phyloP scores from a whole-genome alignment of 2,113 vertebrate species.

The Sander vitreus region DNA sequence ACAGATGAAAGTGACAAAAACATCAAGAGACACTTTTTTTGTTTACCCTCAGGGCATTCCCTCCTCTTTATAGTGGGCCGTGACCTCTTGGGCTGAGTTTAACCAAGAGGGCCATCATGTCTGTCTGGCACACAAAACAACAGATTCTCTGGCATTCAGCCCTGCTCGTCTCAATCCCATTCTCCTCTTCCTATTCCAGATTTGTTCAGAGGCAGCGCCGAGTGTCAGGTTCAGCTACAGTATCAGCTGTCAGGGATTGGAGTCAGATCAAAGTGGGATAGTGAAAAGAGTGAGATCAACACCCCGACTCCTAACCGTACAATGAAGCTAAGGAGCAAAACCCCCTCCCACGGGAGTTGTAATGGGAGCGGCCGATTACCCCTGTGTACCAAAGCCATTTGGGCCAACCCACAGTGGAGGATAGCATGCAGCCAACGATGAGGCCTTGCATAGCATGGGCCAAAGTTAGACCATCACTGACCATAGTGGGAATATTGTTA shows the following conservation, averaged over 20 bases:
- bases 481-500: neutral
- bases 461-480: neutral
- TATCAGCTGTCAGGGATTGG: slow-evolving; percentile 79
- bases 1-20: slow-evolving; percentile 19
- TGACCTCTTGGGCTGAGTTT: slow-evolving; percentile 64
- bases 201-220: slow-evolving; percentile 58
- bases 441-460: neutral
- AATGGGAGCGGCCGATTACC: slow-evolving; percentile 74
- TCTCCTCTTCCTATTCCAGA: slow-evolving; percentile 66
- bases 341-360: slow-evolving; percentile 69
- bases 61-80: slow-evolving; percentile 9
- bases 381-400: slow-evolving; percentile 61
- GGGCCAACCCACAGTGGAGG: slow-evolving; percentile 38
- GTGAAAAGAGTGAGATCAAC: slow-evolving; percentile 80
- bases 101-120: slow-evolving; percentile 59
- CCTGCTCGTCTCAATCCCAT: slow-evolving; percentile 53
- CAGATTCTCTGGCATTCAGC: slow-evolving; percentile 63
- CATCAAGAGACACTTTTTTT: slow-evolving; percentile 26
- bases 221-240: slow-evolving; percentile 75
- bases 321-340: slow-evolving; percentile 70
- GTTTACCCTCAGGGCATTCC: slow-evolving; percentile 49
- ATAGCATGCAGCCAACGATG: slow-evolving; percentile 11
- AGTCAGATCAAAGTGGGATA: slow-evolving; percentile 79
- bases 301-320: slow-evolving; percentile 70
- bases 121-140: slow-evolving; percentile 70